Conservation (phyloP, 2,113 vertebrate species). For the Nanorana parkeri region DNA sequence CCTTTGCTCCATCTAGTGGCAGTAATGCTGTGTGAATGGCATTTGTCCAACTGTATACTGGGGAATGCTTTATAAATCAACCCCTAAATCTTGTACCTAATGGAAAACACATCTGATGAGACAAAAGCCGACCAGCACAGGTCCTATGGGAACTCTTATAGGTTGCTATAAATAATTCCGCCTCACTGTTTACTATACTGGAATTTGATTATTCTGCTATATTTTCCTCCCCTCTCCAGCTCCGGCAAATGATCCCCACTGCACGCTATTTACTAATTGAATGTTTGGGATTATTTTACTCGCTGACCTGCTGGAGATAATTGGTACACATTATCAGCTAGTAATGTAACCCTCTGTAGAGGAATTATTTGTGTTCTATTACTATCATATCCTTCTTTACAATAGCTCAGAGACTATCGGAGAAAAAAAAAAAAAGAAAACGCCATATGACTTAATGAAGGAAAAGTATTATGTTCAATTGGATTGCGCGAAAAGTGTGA, state of each 20-base stretch:
- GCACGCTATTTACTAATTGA: not conserved
- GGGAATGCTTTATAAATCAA: too few species aligned
- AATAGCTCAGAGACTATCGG: not conserved
- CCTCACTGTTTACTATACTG: too few species aligned
- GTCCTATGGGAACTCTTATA: too few species aligned
- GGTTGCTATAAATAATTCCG: too few species aligned
- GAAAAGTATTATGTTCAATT: conserved; percentile 20
- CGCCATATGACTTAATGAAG: conserved; percentile 9
- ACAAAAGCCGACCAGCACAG: too few species aligned
- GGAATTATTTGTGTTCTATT: not conserved
- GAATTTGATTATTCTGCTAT: too few species aligned
- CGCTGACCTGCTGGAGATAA: not conserved
- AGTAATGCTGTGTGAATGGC: too few species aligned
- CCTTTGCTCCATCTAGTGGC: too few species aligned
- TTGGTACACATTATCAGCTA: not conserved
- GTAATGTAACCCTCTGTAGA: not conserved
- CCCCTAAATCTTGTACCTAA: too few species aligned
- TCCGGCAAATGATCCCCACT: not conserved
- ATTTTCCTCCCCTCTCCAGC: too few species aligned
- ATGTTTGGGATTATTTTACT: not conserved
- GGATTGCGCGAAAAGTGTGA: conserved; percentile 19
- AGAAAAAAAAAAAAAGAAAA: not conserved
- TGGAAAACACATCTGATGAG: too few species aligned
- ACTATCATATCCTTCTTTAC: not conserved
- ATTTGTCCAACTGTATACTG: too few species aligned